Evolutionary conservation across 92 coral and sea anemone genomes (phyloP).

Genomic region (Pocillopora grandis): DNA sequence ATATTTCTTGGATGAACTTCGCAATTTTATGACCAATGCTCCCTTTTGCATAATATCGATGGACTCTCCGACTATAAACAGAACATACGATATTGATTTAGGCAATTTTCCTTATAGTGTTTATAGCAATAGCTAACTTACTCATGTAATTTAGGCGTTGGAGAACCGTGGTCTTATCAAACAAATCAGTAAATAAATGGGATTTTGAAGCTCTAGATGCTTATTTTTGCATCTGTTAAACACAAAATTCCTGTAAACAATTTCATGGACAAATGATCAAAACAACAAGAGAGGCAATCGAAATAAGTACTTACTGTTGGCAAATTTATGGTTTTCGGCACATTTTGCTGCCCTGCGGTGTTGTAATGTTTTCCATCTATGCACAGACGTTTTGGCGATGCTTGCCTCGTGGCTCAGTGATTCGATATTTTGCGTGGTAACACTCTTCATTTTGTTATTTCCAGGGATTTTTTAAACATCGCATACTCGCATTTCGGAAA

Average conservation of each 20-base stretch:
- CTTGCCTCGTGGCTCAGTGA: conserved; percentile 37
- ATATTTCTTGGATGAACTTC: conserved; percentile 74
- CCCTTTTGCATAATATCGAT: conserved; percentile 72
- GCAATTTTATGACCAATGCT: conserved; percentile 65
- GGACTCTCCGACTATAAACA: conserved; percentile 69
- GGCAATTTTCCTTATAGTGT: too few species aligned
- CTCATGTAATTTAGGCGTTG: background rate
- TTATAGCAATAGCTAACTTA: background rate
- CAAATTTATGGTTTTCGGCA: conserved; percentile 87
- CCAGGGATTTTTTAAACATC: background rate
- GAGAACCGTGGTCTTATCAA: too few species aligned
- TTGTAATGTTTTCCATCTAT: conserved; percentile 64
- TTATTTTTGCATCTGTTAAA: too few species aligned
- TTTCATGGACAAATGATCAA: background rate
- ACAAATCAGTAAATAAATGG: too few species aligned
- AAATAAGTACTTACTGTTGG: conserved; percentile 64
- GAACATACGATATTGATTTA: background rate
- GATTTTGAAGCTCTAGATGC: too few species aligned
- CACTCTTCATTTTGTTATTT: background rate
- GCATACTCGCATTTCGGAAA: background rate
- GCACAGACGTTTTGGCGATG: conserved; percentile 47
- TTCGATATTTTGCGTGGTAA: conserved; percentile 23
- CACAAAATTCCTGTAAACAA: background rate
- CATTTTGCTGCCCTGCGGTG: conserved; percentile 70
- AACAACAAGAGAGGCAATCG: background rate